Evolutionary conservation across 2,888 invertebrate species (phyloP).

Genomic region (Octodonta nipae): DNA sequence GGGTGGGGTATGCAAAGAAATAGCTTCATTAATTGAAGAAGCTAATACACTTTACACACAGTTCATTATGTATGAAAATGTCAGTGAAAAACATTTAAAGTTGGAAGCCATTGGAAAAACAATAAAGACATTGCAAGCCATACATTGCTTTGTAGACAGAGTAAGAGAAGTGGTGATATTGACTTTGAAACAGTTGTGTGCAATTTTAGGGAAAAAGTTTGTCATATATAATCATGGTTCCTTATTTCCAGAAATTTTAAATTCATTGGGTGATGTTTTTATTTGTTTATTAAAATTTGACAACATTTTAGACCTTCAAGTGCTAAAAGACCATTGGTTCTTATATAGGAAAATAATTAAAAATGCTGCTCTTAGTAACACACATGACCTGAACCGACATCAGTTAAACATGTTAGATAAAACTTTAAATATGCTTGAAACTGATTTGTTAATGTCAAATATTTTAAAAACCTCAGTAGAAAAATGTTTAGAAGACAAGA

Average conservation of each 20-base stretch:
- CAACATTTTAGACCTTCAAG: constrained; percentile 44
- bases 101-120: constrained; percentile 38
- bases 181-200: constrained; percentile 61
- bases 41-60: constrained; percentile 50
- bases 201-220: constrained; percentile 45
- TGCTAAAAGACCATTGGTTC: constrained; percentile 56
- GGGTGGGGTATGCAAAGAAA: constrained; percentile 65
- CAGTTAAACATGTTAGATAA: constrained; percentile 56
- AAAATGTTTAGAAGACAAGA: constrained; percentile 27
- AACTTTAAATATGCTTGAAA: constrained; percentile 56
- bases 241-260: constrained; percentile 34
- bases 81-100: constrained; percentile 22
- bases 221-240: constrained; percentile 24
- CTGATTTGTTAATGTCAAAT: constrained; percentile 51
- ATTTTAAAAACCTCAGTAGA: constrained; percentile 46
- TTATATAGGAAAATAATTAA: constrained; percentile 62
- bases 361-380: constrained; percentile 50
- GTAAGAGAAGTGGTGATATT: constrained; percentile 59
- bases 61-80: constrained; percentile 56
- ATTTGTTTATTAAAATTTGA: constrained; percentile 57
- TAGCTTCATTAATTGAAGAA: constrained; percentile 51
- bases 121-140: constrained; percentile 47
- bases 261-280: constrained; percentile 52
- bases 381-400: constrained; percentile 44
- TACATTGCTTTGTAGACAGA: constrained; percentile 55